These are phyloP conservation scores for Aphidius gifuensis DNA, from an alignment of 1,140 invertebrate species.

Conservation along the genomic window DNA sequence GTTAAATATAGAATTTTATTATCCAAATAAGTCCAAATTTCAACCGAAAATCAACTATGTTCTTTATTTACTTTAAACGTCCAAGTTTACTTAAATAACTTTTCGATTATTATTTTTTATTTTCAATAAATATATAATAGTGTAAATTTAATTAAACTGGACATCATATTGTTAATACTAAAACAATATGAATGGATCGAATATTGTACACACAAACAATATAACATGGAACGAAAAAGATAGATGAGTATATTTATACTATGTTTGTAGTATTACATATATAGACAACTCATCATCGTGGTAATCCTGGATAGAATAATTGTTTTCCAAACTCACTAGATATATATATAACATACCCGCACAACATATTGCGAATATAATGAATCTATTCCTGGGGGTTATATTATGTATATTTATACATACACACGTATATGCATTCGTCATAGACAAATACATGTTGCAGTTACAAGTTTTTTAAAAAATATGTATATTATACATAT, in stretches of 20 bases:
- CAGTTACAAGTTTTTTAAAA: not conserved
- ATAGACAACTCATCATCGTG: conserved; percentile 20
- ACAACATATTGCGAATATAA: conserved; percentile 28
- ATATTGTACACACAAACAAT: not conserved
- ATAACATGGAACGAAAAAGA: not conserved
- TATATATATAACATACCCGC: conserved; percentile 32
- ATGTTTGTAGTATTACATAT: conserved; percentile 11
- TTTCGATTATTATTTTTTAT: too few relatives aligned
- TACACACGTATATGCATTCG: conserved; percentile 5
- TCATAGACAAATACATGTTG: too few relatives aligned
- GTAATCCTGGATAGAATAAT: conserved; percentile 31
- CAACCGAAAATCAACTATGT: too few relatives aligned
- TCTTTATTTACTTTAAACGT: too few relatives aligned
- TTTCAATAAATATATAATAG: not conserved
- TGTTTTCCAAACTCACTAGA: conserved; percentile 39
- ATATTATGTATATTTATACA: conserved; percentile 12
- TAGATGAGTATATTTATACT: not conserved
- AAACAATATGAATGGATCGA: conserved; percentile 14
- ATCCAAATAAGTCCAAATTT: too few relatives aligned
- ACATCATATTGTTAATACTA: not conserved
- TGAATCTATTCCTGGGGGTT: conserved; percentile 40
- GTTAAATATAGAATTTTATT: too few relatives aligned
- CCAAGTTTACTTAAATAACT: too few relatives aligned
- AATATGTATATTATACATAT: not conserved
- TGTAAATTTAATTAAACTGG: conserved; percentile 16